Evolutionary conservation across 2,797 vertebrate genomes (phyloP), one percentile per base, ranked within the genome.

Genomic region (Diplodus sargus): DNA sequence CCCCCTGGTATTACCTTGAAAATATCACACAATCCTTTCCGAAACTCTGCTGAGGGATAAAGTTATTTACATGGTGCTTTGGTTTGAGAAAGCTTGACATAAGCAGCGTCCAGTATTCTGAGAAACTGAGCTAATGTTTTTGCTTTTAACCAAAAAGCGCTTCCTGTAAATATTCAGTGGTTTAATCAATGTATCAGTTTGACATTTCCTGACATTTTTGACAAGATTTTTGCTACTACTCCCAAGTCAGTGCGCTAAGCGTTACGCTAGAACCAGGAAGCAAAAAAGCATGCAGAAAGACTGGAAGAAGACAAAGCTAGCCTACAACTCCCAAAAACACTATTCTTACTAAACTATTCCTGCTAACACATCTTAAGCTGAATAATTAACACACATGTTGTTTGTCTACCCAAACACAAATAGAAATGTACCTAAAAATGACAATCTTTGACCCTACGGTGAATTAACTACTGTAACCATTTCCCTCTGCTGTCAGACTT

Each of bases 1-100:
- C 69, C 39, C n/a, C 25, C n/a, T 68, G 60, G 30, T 23, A 61
- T 52, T 43, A 51, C 47, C 39, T 54, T 4, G 0, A 49, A 82
- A 70, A 72, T 48, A 59, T 65, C 56, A 70, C 57, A 59, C 48
- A 53, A 65, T 75, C 18, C 8, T 77, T 52, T 47, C n/a, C 22
- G 45, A 61, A 65, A 63, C 58, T 75, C 45, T 49, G 15, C 53
- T 53, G 57, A 51, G 28, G 30, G 20, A 13, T 51, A 0, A 69
- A 18, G 47, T 43, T 73, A 22, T 60, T 58, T 51, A 30, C 17
- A 62, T 20, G 45, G 7, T 48, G 3, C 20, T 48, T 1, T 15
- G 9, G 5, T 14, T 75, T 8, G 25, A 54, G 7, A 1, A 63
- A 62, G 58, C 18, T 30, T 28, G 15, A 51, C 47, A 9, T 22